A percentile compares a stretch with the other conserved stretches of the same genome.
phyloP scores from a whole-genome alignment of 2,888 invertebrate genomes.

The Acleris emargana region DNA sequence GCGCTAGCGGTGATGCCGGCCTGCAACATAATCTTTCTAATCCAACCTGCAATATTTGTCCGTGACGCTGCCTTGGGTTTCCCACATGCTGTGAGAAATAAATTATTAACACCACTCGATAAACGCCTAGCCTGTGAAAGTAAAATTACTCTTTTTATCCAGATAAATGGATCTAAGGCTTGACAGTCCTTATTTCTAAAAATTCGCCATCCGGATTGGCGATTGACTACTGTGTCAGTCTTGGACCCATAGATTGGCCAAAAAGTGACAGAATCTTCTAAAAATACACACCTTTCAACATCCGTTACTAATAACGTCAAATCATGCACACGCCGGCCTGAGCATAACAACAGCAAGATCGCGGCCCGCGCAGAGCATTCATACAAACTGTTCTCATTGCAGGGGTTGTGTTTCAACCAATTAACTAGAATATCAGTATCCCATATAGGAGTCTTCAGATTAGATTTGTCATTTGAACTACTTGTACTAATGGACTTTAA shows the following conservation, averaged over 20 bases:
- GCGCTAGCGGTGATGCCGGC: constrained; percentile 6
- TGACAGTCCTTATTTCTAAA: background rate
- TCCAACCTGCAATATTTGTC: constrained; percentile 5
- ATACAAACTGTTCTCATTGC: background rate
- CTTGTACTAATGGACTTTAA: background rate
- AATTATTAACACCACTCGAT: background rate
- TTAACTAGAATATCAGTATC: background rate
- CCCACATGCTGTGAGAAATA: constrained; percentile 9
- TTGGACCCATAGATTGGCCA: constrained; percentile 9
- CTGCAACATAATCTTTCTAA: background rate
- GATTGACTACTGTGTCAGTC: background rate
- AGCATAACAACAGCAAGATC: background rate
- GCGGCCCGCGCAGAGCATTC: constrained; percentile 1
- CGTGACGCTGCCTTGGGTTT: constrained; percentile 8
- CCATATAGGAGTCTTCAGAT: constrained; percentile 1
- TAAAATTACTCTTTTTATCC: constrained; percentile 6
- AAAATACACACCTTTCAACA: background rate
- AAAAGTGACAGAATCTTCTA: background rate
- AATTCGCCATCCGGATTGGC: constrained; percentile 7
- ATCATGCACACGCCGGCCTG: constrained; percentile 3
- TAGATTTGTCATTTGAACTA: background rate
- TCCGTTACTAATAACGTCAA: background rate
- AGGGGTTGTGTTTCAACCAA: background rate
- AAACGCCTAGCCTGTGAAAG: background rate
- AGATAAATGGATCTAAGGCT: constrained; percentile 5